Conservation (phyloP, 2,797 vertebrate genomes). For the Clarias platycephalus region DNA sequence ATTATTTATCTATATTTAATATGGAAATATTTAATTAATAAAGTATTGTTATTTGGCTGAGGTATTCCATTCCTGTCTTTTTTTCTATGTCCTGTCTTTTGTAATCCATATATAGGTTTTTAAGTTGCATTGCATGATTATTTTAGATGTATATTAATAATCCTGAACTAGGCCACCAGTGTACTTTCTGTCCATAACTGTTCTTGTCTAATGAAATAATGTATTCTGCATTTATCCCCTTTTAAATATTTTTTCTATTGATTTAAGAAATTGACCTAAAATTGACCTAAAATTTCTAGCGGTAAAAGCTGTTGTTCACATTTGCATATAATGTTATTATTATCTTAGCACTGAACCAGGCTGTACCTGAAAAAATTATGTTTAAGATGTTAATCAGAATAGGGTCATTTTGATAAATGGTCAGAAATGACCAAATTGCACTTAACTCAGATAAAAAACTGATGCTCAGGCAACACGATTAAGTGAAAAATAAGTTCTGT, state of each 20-base stretch:
- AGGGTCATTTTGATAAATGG: not conserved
- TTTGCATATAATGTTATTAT: not conserved
- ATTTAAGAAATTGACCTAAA: no score
- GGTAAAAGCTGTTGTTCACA: not conserved
- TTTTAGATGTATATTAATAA: conserved; percentile 1
- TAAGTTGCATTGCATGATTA: not conserved
- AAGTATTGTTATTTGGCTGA: not conserved
- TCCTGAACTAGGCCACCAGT: not conserved
- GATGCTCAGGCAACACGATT: not conserved
- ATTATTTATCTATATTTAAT: not conserved
- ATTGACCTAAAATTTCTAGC: not conserved
- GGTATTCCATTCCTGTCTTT: not conserved
- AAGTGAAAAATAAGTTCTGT: not conserved
- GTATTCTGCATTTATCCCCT: not conserved
- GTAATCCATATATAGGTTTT: not conserved
- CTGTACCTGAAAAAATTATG: not conserved
- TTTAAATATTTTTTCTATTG: not conserved
- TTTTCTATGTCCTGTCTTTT: not conserved
- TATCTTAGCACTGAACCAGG: not conserved
- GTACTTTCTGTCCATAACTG: not conserved
- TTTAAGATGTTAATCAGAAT: not conserved
- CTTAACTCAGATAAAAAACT: not conserved
- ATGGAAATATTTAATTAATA: not conserved
- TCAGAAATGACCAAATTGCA: not conserved
- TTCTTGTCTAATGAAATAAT: not conserved